Evolutionary conservation across 2,797 vertebrate genomes (phyloP), one percentile per base, ranked within the genome.

Genomic region (Liasis olivaceus): DNA sequence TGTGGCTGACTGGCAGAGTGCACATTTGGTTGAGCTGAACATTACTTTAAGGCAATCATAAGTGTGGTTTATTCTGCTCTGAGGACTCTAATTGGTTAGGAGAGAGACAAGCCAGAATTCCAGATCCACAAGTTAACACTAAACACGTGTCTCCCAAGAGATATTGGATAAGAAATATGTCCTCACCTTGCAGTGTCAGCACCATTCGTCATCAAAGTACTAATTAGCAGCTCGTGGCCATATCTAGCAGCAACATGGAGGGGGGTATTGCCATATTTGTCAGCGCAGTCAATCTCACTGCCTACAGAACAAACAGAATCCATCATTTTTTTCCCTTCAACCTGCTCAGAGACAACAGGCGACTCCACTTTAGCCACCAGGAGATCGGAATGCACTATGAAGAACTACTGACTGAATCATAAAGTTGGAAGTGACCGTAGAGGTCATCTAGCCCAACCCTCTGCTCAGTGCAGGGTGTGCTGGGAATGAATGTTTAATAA

Each of bases 171-270:
- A 88, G 42, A 51, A 47, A 63, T 24, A 36, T 1, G 22, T 17
- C 90, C 95, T 93, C 58, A 99, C 99, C 99, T 99, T 97, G 99
- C 98, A 88, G 99, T 99, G 96, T 99, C 99, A 95, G 99, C 99
- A 98, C 99, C 99, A 95, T 99, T 99, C 96, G 98, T 99, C 99
- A 99, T 99, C 96, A 99, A 98, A 96, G 98, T 99, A 98, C 99
- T 99, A 97, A 99, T 99, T 96, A 99, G 99, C 97, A 99, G 98
- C 98, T 99, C 99, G 89, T 99, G 99, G 97, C 99, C 99, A 0
- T 99, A 99, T 98, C 99, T 99, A 98, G 99, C 99, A 98, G 99
- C 99, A 97, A 99, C 98, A 62, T 99, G 99, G 97, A 99, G 98
- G 96, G 99, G 99, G 95, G 99, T 99, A 98, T 99, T 99, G 98